A percentile compares a stretch with the other conserved stretches of the same genome.
Evolutionary conservation across 2,888 invertebrate genomes (phyloP).

Genomic region (Mesodorylaimus sp.): DNA sequence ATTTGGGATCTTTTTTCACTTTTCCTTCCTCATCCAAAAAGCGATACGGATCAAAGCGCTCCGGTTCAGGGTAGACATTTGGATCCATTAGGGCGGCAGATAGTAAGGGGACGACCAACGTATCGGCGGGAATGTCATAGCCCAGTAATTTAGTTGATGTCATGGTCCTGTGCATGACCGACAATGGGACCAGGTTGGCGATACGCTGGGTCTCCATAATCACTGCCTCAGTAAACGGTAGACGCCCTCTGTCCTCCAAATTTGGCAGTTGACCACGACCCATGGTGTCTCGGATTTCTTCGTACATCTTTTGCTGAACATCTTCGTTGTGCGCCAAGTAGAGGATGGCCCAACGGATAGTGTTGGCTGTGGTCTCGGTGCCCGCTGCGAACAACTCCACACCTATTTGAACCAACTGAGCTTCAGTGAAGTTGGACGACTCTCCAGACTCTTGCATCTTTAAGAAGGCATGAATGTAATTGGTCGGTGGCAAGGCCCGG

Average conservation of each 20-base stretch:
- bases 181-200: not conserved
- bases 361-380: too few species aligned
- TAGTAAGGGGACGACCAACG: not conserved
- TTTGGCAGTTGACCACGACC: too few species aligned
- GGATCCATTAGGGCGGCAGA: not conserved
- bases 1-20: not conserved
- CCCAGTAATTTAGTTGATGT: not conserved
- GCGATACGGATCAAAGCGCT: not conserved
- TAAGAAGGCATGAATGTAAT: too few species aligned
- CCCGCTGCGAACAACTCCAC: too few species aligned
- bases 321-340: too few species aligned
- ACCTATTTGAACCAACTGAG: too few species aligned
- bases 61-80: not conserved
- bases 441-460: too few species aligned
- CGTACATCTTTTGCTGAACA: too few species aligned
- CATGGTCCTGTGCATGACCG: not conserved
- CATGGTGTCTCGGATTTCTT: too few species aligned
- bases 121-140: constrained; percentile 4
- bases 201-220: not conserved
- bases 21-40: not conserved
- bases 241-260: not conserved
- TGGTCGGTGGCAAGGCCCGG: too few species aligned
- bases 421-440: too few species aligned
- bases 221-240: not conserved
- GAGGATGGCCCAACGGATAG: too few species aligned